Evolutionary conservation across 23 tunicate genomes (phyloP).

Genomic region (Styela plicata): DNA sequence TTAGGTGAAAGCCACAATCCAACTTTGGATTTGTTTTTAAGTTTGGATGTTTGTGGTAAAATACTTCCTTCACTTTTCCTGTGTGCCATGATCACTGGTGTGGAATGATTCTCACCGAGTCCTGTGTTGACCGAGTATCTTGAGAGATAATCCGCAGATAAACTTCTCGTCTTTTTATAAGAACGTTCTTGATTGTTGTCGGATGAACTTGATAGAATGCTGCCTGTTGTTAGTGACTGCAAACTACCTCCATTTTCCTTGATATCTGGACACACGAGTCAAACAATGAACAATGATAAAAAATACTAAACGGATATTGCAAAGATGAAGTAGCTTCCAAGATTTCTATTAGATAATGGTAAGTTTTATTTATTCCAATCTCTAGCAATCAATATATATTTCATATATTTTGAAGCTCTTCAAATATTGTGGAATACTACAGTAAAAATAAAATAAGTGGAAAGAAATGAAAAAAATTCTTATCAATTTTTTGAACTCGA

Average conservation of each 20-base stretch:
- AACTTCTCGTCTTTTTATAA: neutral
- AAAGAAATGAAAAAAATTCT: too few relatives aligned
- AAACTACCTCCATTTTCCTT: conserved; percentile 2
- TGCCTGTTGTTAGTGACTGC: conserved; percentile 9
- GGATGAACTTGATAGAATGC: conserved; percentile 20
- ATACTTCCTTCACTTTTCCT: neutral
- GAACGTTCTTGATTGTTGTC: neutral
- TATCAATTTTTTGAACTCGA: too few relatives aligned
- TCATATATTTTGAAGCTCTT: too few relatives aligned
- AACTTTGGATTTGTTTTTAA: conserved; percentile 29
- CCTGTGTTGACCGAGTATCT: neutral
- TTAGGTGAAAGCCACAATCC: conserved; percentile 77
- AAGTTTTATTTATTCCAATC: too few relatives aligned
- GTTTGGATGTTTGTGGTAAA: neutral
- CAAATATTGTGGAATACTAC: too few relatives aligned
- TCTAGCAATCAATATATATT: too few relatives aligned
- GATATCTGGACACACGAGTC: neutral
- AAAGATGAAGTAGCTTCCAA: too few relatives aligned
- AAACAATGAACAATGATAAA: too few relatives aligned
- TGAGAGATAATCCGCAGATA: neutral
- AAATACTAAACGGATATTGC: too few relatives aligned
- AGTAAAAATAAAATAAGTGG: too few relatives aligned
- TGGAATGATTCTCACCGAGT: neutral
- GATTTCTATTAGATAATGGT: too few relatives aligned
- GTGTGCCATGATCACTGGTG: conserved; percentile 1